Conservation (phyloP, 2,888 invertebrate species). For the Volucella inflata region DNA sequence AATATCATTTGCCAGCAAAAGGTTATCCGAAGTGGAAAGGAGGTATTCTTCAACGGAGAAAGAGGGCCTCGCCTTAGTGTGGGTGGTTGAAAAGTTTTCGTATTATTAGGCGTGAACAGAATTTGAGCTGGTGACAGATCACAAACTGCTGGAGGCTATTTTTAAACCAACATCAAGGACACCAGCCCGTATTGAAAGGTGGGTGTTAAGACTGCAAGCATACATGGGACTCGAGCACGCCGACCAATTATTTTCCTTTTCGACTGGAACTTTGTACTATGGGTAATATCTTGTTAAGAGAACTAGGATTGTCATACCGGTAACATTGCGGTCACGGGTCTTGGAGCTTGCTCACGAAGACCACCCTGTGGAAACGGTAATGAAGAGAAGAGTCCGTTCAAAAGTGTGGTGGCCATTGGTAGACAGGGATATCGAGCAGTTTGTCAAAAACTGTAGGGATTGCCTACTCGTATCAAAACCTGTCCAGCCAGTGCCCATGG, state of each 20-base stretch:
- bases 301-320: too few relatives aligned
- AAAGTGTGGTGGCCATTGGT: constrained; percentile 34
- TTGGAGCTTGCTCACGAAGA: constrained; percentile 11
- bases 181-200: too few relatives aligned
- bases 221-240: constrained; percentile 10
- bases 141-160: constrained; percentile 13
- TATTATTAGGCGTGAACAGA: not conserved
- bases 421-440: constrained; percentile 17
- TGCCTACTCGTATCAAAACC: constrained; percentile 38
- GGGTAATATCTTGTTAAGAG: too few relatives aligned
- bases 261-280: not conserved
- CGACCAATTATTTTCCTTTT: too few relatives aligned
- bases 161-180: not conserved
- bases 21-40: constrained; percentile 2
- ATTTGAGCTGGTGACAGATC: constrained; percentile 27
- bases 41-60: constrained; percentile 57
- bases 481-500: constrained; percentile 24
- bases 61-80: constrained; percentile 17
- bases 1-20: too few relatives aligned
- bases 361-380: constrained; percentile 34
- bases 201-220: not conserved
- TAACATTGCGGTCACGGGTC: too few relatives aligned
- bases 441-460: constrained; percentile 29
- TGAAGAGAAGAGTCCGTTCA: constrained; percentile 22
- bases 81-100: constrained; percentile 18